Evolutionary conservation across 2,888 invertebrate species (phyloP), one percentile per base, ranked within the genome.

Genomic region (Siphlonurus alternatus): DNA sequence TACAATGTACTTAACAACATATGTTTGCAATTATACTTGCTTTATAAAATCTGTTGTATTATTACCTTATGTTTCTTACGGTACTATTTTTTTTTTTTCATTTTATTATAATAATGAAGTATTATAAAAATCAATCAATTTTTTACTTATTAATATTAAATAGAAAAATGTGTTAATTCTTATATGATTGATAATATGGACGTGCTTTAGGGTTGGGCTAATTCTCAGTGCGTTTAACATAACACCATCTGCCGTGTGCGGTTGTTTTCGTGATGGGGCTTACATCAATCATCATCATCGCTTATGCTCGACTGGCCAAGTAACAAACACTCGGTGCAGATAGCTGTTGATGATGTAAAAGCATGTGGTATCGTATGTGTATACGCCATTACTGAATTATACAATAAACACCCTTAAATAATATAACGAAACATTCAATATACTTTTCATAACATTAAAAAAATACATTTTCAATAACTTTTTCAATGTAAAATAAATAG

Each of bases 231-330:
- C 5, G 15, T 38, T 38, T 38, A 10, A 38, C 38, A 38, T 38
- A 38, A 38, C 15, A 38, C 5, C 38, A 38, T 38, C 38, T 38
- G 38, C 38, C 38, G 15, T 38, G 5, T 38, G 38, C 15, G 5
- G 38, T 38, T 38, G 15, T 38, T 38, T 38, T 38, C 15, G 5
- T 10, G 5, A 10, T 15, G 7, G 38, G 7, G 15, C 15, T 56
- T 56, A 22, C 56, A 56, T 56, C 56, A 56, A 56, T 56, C 56
- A 56, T 56, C 56, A 56, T 56, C 56, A 56, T 56, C 56, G 56
- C 56, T 56, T 56, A 56, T 56, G 56, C 56, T 56, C 22, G 19
- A 22, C 56, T 56, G 56, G 56, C n/a, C 22, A 7, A 18, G 19
- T 22, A 56, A 56, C 56, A 56, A 56, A 56, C 56, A 56, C 38